phyloP scores from a whole-genome alignment of 2,113 vertebrate species.

The Neodontobutis hainanensis region DNA sequence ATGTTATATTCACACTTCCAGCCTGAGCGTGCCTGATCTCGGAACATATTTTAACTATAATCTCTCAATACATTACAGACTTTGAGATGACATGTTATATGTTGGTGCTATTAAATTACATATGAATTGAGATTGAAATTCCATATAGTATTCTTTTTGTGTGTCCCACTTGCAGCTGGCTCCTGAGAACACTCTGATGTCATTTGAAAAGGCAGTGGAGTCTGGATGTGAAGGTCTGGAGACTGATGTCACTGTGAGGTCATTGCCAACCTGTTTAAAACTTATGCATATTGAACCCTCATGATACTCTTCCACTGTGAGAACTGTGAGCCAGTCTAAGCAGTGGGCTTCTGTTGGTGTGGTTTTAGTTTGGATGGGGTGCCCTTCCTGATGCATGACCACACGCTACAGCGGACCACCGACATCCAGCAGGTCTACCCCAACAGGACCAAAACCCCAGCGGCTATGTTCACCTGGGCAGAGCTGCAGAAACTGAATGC shows the following conservation, averaged over 20 bases:
- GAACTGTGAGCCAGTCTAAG: no score
- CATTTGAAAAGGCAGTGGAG: constrained; percentile 89
- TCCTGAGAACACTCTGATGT: constrained; percentile 93
- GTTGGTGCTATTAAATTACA: no score
- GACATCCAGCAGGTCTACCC: constrained; percentile 82
- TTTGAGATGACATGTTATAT: no score
- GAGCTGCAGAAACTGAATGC: constrained; percentile 84
- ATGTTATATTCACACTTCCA: no score
- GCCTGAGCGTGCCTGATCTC: no score
- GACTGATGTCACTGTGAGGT: constrained; percentile 90
- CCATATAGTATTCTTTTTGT: not conserved
- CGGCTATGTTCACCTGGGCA: constrained; percentile 81
- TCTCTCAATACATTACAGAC: no score
- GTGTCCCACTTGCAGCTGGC: constrained; percentile 75
- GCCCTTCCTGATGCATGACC: constrained; percentile 95
- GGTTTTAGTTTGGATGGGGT: constrained; percentile 82
- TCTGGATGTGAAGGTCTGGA: constrained; percentile 84
- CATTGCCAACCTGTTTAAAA: constrained; percentile 4
- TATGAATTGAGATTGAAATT: no score
- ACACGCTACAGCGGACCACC: constrained; percentile 86
- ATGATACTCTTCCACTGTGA: no score
- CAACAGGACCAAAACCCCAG: constrained; percentile 44
- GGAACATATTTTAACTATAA: no score
- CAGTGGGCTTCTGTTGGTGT: constrained; percentile 1
- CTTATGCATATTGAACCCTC: no score